phyloP scores from a whole-genome alignment of 2,113 vertebrate species.

The Rhinopomastus cyanomelas region DNA sequence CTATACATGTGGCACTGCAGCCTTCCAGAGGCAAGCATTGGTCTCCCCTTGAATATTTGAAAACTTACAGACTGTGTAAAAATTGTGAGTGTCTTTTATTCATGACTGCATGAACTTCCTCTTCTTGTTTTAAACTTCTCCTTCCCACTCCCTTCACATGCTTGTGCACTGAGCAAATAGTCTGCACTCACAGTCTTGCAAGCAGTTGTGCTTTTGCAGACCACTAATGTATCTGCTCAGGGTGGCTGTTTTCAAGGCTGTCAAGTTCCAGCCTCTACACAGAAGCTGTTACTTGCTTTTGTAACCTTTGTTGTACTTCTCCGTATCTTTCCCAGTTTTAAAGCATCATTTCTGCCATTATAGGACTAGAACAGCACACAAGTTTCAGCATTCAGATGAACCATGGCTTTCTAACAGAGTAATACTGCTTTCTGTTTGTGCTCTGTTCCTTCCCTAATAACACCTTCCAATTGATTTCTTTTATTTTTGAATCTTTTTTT shows the following conservation, averaged over 20 bases:
- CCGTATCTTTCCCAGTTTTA: neutral
- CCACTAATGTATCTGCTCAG: neutral
- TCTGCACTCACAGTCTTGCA: neutral
- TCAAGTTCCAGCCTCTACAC: neutral
- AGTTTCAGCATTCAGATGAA: neutral
- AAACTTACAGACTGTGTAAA: neutral
- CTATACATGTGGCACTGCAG: accelerated
- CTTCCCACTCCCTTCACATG: neutral
- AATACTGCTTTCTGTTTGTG: neutral
- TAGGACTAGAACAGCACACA: neutral
- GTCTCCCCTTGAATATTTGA: neutral
- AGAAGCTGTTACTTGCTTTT: neutral
- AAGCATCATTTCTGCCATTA: neutral
- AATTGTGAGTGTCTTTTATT: neutral
- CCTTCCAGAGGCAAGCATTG: neutral
- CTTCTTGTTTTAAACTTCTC: neutral
- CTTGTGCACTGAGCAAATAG: neutral
- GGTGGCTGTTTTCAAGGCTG: neutral
- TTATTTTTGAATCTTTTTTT: no score
- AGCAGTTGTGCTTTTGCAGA: neutral
- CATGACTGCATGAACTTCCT: neutral
- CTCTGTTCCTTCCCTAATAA: neutral
- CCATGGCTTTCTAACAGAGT: neutral
- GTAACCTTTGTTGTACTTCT: neutral
- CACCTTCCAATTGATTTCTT: neutral